These are phyloP conservation scores for Oncorhynchus keta DNA, from an alignment of 2,113 vertebrate species.

Conservation along the genomic window DNA sequence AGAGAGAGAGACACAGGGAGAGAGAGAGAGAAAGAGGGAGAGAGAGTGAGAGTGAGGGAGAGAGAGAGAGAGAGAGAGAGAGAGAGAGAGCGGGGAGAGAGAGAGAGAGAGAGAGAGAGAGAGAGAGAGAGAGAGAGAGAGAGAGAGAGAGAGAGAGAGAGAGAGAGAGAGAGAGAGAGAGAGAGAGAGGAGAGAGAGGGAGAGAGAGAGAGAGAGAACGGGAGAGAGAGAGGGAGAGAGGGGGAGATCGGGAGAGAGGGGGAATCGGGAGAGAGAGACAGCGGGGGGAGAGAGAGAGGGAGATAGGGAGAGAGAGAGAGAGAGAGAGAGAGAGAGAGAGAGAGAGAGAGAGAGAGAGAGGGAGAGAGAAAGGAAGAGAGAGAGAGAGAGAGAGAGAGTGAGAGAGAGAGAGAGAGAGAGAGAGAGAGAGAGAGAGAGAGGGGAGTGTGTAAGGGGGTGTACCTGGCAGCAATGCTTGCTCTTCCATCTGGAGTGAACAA, in stretches of 20 bases:
- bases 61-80: neutral
- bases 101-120: neutral
- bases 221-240: neutral
- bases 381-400: neutral
- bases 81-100: neutral
- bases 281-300: neutral
- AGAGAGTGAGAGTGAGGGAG: too few relatives aligned
- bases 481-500: constrained; percentile 92
- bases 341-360: neutral
- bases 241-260: neutral
- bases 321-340: neutral
- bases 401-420: neutral
- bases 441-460: constrained; percentile 36
- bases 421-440: neutral
- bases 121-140: neutral
- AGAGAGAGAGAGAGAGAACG: neutral
- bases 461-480: constrained; percentile 93
- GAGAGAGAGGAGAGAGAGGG: neutral
- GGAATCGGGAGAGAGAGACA: neutral
- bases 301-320: neutral
- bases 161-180: neutral
- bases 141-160: neutral
- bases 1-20: too few relatives aligned
- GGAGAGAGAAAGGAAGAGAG: neutral
- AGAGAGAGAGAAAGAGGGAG: too few relatives aligned